Evolutionary conservation across 2,888 invertebrate species (phyloP).

Genomic region (Linyphia triangularis): DNA sequence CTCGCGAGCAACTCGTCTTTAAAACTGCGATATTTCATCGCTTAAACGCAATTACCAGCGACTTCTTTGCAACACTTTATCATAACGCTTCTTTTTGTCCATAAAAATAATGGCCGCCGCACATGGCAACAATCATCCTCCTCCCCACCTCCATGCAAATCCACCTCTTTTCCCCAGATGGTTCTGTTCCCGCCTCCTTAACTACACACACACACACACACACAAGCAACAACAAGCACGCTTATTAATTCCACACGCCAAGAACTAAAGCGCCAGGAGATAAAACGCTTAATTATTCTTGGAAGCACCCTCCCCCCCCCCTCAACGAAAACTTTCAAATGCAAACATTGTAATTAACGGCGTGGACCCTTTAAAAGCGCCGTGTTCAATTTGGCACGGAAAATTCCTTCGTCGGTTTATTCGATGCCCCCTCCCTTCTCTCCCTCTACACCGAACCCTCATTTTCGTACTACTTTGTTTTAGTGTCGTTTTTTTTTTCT

Average conservation of each 20-base stretch:
- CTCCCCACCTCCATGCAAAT: neutral
- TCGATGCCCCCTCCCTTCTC: neutral
- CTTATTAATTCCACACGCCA: slow-evolving; percentile 62
- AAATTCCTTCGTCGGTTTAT: slow-evolving; percentile 35
- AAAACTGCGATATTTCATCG: neutral
- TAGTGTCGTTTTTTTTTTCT: slow-evolving; percentile 7
- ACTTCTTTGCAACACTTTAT: slow-evolving; percentile 27
- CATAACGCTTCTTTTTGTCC: neutral
- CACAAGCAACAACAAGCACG: slow-evolving; percentile 16
- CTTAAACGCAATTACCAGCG: slow-evolving; percentile 11
- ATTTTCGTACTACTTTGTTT: slow-evolving; percentile 21
- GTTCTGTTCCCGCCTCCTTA: slow-evolving; percentile 6
- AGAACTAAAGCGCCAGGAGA: slow-evolving; percentile 48
- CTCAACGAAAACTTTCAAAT: slow-evolving; percentile 50
- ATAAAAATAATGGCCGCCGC: neutral
- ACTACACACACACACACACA: neutral
- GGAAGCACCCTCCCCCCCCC: neutral
- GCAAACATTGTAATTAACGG: slow-evolving; percentile 67
- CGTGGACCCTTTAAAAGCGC: slow-evolving; percentile 39
- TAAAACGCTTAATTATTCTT: slow-evolving; percentile 69
- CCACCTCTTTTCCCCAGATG: slow-evolving; percentile 8
- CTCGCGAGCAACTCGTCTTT: neutral
- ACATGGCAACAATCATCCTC: neutral
- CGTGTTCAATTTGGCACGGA: slow-evolving; percentile 67
- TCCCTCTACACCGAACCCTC: neutral